Conservation (phyloP, 2,113 vertebrate species). For the Donacobius atricapilla region DNA sequence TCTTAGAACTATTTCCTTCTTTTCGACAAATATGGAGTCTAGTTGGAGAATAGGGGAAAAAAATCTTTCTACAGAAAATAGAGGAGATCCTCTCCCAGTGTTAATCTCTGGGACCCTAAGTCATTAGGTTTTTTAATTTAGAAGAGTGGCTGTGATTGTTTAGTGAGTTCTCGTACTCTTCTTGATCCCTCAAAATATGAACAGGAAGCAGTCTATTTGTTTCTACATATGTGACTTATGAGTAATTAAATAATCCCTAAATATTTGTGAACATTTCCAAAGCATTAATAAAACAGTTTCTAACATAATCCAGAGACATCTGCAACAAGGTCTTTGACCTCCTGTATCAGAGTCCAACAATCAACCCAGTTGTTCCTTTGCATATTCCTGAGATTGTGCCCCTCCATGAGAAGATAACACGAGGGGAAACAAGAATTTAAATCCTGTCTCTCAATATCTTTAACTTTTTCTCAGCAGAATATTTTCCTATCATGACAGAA, state of each 20-base stretch:
- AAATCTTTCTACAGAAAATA: not conserved
- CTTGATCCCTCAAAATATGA: not conserved
- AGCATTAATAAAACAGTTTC: not conserved
- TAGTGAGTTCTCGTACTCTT: not conserved
- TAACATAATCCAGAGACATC: not conserved
- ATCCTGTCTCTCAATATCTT: not conserved
- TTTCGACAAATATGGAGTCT: not conserved
- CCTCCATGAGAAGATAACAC: not conserved
- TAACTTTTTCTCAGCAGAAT: not conserved
- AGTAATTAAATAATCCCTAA: not conserved
- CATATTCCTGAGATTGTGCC: not conserved
- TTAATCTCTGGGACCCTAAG: not conserved
- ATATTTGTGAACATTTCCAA: not conserved
- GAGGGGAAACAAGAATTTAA: not conserved
- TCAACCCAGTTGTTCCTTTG: not conserved
- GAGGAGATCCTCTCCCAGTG: not conserved
- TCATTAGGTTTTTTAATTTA: not conserved
- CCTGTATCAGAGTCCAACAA: not conserved
- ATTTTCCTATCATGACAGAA: not conserved
- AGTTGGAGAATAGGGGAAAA: not conserved
- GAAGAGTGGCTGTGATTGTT: not conserved
- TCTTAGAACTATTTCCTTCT: not conserved
- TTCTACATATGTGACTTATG: not conserved
- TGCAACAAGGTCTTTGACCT: not conserved
- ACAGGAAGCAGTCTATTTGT: not conserved